Conservation (phyloP, 1,140 invertebrate species). For the Aphaenogaster floridana region DNA sequence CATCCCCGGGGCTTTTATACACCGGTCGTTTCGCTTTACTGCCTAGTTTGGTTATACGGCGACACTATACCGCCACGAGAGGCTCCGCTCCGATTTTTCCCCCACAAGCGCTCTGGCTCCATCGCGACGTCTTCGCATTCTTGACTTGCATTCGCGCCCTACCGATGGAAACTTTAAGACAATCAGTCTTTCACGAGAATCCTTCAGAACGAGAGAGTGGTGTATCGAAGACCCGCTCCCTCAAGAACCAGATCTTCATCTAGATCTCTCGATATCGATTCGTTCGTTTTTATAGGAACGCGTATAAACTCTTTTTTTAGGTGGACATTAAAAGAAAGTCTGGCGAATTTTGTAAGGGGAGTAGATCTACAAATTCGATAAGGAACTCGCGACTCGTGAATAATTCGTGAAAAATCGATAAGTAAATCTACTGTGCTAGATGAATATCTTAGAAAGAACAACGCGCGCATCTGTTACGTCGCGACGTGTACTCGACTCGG, state of each 20-base stretch:
- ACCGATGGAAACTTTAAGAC: neutral
- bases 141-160: neutral
- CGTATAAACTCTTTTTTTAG: neutral
- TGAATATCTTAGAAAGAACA: constrained; percentile 24
- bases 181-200: neutral
- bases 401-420: constrained; percentile 3
- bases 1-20: constrained; percentile 70
- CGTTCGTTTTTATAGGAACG: neutral
- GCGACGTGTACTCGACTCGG: constrained; percentile 9
- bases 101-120: too few species aligned
- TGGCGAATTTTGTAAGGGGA: neutral
- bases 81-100: constrained; percentile 12
- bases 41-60: constrained; percentile 60
- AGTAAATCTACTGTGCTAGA: constrained; percentile 9
- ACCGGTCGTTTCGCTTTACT: constrained; percentile 76
- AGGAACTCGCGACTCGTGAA: neutral
- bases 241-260: neutral
- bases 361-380: neutral
- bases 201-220: neutral
- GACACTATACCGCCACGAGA: neutral
- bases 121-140: neutral
- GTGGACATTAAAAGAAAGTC: neutral
- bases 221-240: neutral
- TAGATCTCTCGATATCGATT: neutral
- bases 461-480: constrained; percentile 26